Evolutionary conservation across 2,888 invertebrate genomes (phyloP).

Genomic region (Pinctada fucata): DNA sequence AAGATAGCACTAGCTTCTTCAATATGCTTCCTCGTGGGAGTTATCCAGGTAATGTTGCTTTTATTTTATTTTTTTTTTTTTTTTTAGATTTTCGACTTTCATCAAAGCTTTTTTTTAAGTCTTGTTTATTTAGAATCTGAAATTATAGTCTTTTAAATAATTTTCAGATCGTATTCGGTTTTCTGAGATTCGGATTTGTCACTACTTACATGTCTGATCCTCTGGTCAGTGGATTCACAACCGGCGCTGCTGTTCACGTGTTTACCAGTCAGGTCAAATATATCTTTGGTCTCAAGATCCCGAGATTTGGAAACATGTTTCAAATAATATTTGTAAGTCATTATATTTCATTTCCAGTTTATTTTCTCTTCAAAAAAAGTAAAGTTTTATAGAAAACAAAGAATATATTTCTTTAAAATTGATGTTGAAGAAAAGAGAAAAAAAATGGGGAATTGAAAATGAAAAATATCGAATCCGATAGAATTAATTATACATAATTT

Average conservation of each 20-base stretch:
- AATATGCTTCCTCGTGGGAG: slow-evolving; percentile 60
- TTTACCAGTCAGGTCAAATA: slow-evolving; percentile 85
- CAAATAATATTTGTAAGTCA: slow-evolving; percentile 64
- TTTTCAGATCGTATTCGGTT: slow-evolving; percentile 68
- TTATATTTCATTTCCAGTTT: no score
- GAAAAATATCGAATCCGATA: no score
- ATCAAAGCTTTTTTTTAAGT: background rate
- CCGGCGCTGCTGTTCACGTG: slow-evolving; percentile 91
- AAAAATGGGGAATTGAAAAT: no score
- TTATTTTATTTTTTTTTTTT: background rate
- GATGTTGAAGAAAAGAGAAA: no score
- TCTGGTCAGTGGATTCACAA: slow-evolving; percentile 91
- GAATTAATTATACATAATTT: background rate
- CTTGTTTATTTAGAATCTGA: background rate
- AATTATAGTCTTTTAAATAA: background rate
- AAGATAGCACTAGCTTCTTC: slow-evolving; percentile 76
- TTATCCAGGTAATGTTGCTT: slow-evolving; percentile 48
- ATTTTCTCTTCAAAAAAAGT: no score
- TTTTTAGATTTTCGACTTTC: background rate
- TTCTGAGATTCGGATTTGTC: slow-evolving; percentile 70
- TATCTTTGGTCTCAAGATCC: slow-evolving; percentile 75
- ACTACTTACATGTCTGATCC: slow-evolving; percentile 75
- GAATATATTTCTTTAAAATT: no score
- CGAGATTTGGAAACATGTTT: slow-evolving; percentile 64
- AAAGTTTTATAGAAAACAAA: no score